phyloP scores from a whole-genome alignment of 2,888 invertebrate species.

The Mycalesis mineus region DNA sequence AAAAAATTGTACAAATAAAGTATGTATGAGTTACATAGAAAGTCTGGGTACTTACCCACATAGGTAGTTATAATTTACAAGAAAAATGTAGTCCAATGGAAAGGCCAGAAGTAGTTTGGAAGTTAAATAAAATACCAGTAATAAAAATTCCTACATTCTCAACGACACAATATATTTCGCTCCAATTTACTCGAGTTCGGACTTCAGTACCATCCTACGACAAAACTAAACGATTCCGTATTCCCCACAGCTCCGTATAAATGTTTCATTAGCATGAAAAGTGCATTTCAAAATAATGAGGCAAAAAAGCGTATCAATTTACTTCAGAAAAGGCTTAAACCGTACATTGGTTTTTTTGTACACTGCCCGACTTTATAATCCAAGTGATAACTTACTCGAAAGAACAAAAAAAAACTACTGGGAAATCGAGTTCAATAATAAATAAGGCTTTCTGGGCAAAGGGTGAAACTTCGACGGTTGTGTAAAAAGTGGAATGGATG shows the following conservation, averaged over 20 bases:
- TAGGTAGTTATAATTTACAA: too few relatives aligned
- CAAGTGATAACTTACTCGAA: constrained; percentile 17
- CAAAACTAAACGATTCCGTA: too few relatives aligned
- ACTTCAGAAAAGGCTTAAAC: constrained; percentile 8
- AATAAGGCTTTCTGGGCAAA: constrained; percentile 15
- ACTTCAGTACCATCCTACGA: too few relatives aligned
- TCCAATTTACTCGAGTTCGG: too few relatives aligned
- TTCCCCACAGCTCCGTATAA: not conserved
- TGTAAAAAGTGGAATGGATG: constrained; percentile 12
- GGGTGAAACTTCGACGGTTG: constrained; percentile 1
- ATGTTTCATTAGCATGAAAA: not conserved
- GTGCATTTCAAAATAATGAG: constrained; percentile 3
- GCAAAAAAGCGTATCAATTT: constrained; percentile 8
- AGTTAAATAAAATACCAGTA: too few relatives aligned
- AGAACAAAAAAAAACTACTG: constrained; percentile 12
- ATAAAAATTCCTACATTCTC: too few relatives aligned
- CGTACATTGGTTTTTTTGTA: constrained; percentile 10
- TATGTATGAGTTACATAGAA: too few relatives aligned
- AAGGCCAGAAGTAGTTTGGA: too few relatives aligned
- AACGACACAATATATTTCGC: too few relatives aligned
- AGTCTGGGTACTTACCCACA: too few relatives aligned
- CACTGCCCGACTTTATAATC: constrained; percentile 4
- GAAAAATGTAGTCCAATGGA: too few relatives aligned
- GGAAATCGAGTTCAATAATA: constrained; percentile 15
- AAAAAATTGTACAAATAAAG: too few relatives aligned